Base-by-base conservation (phyloP, 2,888 invertebrate species). In the Parnassius smintheus region DNA sequence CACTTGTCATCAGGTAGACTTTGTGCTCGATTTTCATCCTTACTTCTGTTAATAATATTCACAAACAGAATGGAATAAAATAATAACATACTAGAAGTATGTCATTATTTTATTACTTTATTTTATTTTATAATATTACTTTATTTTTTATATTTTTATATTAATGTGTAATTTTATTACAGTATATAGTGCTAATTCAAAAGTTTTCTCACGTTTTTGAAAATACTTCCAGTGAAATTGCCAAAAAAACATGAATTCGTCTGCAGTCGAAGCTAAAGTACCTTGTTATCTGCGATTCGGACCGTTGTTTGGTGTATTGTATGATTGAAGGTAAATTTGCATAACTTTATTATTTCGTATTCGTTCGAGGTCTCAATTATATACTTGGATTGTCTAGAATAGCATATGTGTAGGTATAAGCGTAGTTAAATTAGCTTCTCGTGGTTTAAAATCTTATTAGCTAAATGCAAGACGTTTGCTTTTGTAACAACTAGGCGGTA, bases 341-440 rank as follows among this genome's bases (percentile, higher is more conserved):
- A 62, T 62, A 48, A 22, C 18, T 55, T 55, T 53, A 50, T 49
- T 62, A 62, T 62, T 59, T 62, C 44, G n/a, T 12, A 18, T 12
- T 55, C 58, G 58, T 62, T 55, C 56, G 45, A 41, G 49, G 25
- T 22, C 44, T 50, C 54, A 62, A 62, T 59, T 62, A 55, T 58
- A 49, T 12, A 25, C 44, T 35, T 44, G 42, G 41, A 58, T 59
- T 49, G 58, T 54, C 58, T 59, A 25, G 13, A 56, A 57, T 57
- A 35, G 44, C 55, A 59, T 55, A 54, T 44, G 46, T 10, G 50
- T 50, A 50, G 25, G 49, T 22, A 58, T 49, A 62, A 54, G 2
- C 8, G 9, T 45, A 10, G 25, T 55, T 49, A 42, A 58, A 45
- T 62, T 54, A 59, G 25, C 51, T 10, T 11, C 13, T 25, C 51